Conservation (phyloP, 2,888 invertebrate species). For the Drosophila nr. perissopoda region DNA sequence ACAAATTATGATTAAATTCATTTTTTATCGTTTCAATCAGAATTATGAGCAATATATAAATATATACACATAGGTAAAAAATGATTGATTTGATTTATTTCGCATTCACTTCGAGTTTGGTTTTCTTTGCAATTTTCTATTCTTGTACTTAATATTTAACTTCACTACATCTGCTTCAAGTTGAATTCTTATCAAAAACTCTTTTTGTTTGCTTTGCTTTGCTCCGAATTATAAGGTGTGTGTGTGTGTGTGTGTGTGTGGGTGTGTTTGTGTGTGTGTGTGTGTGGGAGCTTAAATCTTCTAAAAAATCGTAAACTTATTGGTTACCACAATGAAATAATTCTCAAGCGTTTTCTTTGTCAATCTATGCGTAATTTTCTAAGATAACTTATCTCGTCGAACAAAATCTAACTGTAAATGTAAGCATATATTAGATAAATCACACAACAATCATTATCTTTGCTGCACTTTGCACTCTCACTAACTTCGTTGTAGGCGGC, state of each 20-base stretch:
- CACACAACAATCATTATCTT: constrained; percentile 65
- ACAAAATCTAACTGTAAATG: constrained; percentile 52
- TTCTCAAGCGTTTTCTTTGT: constrained; percentile 61
- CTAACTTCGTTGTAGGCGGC: constrained; percentile 72
- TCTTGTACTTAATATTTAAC: constrained; percentile 16
- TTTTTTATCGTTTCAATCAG: not conserved
- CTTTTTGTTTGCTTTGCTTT: constrained; percentile 32
- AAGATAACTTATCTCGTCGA: constrained; percentile 40
- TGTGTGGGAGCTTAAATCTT: constrained; percentile 34
- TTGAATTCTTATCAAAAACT: constrained; percentile 70
- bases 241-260: constrained; percentile 29
- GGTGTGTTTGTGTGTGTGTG: not conserved
- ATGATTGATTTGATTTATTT: constrained; percentile 61
- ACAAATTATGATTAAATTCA: not conserved
- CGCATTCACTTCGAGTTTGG: constrained; percentile 33
- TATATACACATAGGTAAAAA: constrained; percentile 32
- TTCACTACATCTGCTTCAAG: constrained; percentile 20
- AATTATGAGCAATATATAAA: not conserved
- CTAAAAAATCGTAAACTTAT: constrained; percentile 53
- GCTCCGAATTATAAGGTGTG: constrained; percentile 37
- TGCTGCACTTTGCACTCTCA: constrained; percentile 65
- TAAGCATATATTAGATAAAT: constrained; percentile 71
- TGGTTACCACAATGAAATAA: constrained; percentile 68
- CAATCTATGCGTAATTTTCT: constrained; percentile 56
- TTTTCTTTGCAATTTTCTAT: constrained; percentile 10